Evolutionary conservation across 2,888 invertebrate species (phyloP).

Genomic region (Drosophila maculinotata): DNA sequence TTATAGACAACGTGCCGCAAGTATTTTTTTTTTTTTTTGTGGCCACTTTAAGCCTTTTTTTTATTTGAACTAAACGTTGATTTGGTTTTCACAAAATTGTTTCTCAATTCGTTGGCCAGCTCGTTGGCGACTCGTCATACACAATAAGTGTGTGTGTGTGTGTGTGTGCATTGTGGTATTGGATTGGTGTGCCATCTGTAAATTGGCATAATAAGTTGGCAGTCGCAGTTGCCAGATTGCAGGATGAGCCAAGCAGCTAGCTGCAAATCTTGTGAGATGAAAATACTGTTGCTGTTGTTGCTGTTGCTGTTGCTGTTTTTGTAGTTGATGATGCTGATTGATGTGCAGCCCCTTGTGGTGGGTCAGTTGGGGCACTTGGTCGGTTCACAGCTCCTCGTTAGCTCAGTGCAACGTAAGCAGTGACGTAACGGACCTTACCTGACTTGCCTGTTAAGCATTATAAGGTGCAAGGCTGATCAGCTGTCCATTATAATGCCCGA

Average conservation of each 20-base stretch:
- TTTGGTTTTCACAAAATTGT: slow-evolving; percentile 74
- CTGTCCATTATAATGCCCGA: slow-evolving; percentile 5
- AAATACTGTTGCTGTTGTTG: slow-evolving; percentile 22
- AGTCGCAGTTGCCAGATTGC: slow-evolving; percentile 33
- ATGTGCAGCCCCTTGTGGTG: slow-evolving; percentile 31
- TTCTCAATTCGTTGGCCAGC: slow-evolving; percentile 69
- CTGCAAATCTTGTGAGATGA: slow-evolving; percentile 18
- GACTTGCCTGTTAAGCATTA: slow-evolving; percentile 16
- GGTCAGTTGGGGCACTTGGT: slow-evolving; percentile 21
- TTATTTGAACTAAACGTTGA: slow-evolving; percentile 65
- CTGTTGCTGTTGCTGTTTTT: not conserved
- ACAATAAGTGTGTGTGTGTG: slow-evolving; percentile 5
- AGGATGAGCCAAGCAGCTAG: slow-evolving; percentile 35
- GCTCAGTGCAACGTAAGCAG: slow-evolving; percentile 31
- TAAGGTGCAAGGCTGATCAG: not conserved
- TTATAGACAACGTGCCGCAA: slow-evolving; percentile 75
- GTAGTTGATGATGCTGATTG: slow-evolving; percentile 31
- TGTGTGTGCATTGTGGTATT: slow-evolving; percentile 12
- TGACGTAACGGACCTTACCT: slow-evolving; percentile 57
- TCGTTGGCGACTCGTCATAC: slow-evolving; percentile 42
- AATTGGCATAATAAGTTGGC: slow-evolving; percentile 73
- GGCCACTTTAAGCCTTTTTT: slow-evolving; percentile 22
- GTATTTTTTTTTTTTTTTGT: slow-evolving; percentile 13
- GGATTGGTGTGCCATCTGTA: slow-evolving; percentile 42
- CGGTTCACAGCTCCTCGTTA: slow-evolving; percentile 27